Evolutionary conservation across 2,113 vertebrate species (phyloP).

Genomic region (Aplodontia rufa): DNA sequence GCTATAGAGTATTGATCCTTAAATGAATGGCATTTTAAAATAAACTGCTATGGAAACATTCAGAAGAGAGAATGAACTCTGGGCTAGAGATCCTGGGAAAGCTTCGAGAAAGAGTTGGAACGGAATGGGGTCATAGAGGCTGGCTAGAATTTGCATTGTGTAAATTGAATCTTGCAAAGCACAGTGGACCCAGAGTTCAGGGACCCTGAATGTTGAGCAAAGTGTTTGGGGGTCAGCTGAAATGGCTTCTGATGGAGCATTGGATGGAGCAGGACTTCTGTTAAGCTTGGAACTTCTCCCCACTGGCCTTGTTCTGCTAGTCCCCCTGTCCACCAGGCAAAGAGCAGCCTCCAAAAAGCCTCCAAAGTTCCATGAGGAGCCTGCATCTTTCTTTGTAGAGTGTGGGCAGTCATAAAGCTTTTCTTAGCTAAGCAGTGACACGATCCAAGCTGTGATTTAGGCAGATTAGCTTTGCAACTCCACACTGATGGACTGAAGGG

Average conservation of each 20-base stretch:
- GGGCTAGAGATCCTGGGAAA: neutral
- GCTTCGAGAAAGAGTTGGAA: neutral
- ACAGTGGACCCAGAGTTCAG: neutral
- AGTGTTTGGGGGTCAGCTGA: neutral
- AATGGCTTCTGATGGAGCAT: neutral
- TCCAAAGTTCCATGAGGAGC: constrained; percentile 3
- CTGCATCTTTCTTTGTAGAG: constrained; percentile 54
- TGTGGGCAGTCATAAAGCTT: constrained; percentile 59
- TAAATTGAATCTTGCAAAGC: neutral
- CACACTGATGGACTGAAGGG: constrained; percentile 22
- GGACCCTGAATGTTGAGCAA: neutral
- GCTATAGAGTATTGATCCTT: neutral
- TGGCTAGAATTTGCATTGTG: neutral
- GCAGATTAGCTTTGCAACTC: constrained; percentile 54
- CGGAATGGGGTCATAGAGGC: neutral
- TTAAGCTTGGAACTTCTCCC: neutral
- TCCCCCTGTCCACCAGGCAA: constrained; percentile 2
- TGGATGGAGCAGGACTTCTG: neutral
- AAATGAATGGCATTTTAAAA: neutral
- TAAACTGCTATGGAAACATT: neutral
- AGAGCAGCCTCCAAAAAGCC: constrained; percentile 52
- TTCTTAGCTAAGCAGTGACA: constrained; percentile 70
- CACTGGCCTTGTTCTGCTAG: neutral
- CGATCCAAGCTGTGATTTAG: constrained; percentile 71
- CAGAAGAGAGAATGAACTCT: neutral